Evolutionary conservation across 2,888 invertebrate species (phyloP).

Genomic region (Nasonia oneida): DNA sequence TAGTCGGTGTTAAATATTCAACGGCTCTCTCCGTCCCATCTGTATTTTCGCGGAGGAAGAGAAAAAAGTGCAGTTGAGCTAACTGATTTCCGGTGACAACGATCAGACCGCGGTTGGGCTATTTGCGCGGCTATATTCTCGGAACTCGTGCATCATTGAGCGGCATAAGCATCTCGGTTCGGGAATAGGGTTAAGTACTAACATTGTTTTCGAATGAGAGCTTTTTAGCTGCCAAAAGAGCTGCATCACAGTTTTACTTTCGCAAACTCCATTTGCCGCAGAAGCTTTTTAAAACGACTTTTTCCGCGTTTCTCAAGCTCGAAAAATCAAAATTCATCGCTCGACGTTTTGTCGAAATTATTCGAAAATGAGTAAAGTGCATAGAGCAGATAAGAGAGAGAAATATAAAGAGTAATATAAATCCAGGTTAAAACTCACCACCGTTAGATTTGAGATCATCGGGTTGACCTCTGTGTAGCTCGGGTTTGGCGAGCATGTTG

Average conservation of each 20-base stretch:
- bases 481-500: slow-evolving; percentile 89
- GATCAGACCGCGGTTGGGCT: background rate
- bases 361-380: too few relatives aligned
- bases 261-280: background rate
- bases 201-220: slow-evolving; percentile 16
- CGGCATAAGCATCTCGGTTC: background rate
- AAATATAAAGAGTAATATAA: background rate
- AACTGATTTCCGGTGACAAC: background rate
- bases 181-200: slow-evolving; percentile 9
- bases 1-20: background rate
- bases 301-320: too few relatives aligned
- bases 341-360: too few relatives aligned
- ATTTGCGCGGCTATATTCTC: background rate
- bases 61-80: background rate
- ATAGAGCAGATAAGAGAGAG: too few relatives aligned
- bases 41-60: background rate
- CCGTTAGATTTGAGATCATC: slow-evolving; percentile 88
- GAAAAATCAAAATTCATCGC: too few relatives aligned
- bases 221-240: slow-evolving; percentile 4
- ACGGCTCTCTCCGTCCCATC: background rate
- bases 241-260: background rate
- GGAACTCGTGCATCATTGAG: background rate
- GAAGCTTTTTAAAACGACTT: too few relatives aligned
- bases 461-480: slow-evolving; percentile 84
- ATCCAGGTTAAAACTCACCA: slow-evolving; percentile 81